phyloP scores from a whole-genome alignment of 2,113 vertebrate species.

The Ancistrus triradiatus region DNA sequence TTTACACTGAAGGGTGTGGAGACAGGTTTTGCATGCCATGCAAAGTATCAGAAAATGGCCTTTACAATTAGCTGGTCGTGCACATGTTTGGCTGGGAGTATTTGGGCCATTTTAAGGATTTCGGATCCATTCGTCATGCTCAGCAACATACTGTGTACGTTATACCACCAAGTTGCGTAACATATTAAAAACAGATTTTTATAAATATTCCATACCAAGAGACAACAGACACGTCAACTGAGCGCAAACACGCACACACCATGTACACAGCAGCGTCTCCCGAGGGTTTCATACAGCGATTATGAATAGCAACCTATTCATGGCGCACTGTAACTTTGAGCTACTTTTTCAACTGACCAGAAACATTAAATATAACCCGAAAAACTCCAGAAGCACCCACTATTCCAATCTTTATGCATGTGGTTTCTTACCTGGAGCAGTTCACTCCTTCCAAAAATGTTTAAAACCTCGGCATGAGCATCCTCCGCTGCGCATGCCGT shows the following conservation, averaged over 20 bases:
- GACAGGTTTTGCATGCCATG: conserved; percentile 37
- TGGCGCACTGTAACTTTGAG: background rate
- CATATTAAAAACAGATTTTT: too few species aligned
- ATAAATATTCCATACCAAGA: conserved; percentile 48
- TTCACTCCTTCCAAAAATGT: conserved; percentile 55
- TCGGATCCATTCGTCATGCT: background rate
- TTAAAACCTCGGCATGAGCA: conserved; percentile 65
- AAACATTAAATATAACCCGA: too few species aligned
- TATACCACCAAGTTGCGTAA: too few species aligned
- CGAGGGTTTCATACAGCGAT: background rate
- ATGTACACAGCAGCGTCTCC: conserved; percentile 3
- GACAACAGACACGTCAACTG: conserved; percentile 52
- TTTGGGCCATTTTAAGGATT: background rate
- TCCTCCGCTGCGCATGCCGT: conserved; percentile 61
- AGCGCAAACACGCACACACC: conserved; percentile 65
- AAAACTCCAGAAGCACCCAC: too few species aligned
- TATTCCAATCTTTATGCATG: too few species aligned
- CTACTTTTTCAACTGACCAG: too few species aligned
- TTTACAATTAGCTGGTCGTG: conserved; percentile 7
- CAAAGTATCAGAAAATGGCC: conserved; percentile 44
- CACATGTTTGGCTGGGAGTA: background rate
- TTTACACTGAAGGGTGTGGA: conserved; percentile 1
- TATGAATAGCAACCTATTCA: background rate
- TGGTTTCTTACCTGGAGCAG: conserved; percentile 64
- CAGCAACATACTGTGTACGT: too few species aligned